Evolutionary conservation across 2,113 vertebrate species (phyloP).

Genomic region (Haemorhous mexicanus): DNA sequence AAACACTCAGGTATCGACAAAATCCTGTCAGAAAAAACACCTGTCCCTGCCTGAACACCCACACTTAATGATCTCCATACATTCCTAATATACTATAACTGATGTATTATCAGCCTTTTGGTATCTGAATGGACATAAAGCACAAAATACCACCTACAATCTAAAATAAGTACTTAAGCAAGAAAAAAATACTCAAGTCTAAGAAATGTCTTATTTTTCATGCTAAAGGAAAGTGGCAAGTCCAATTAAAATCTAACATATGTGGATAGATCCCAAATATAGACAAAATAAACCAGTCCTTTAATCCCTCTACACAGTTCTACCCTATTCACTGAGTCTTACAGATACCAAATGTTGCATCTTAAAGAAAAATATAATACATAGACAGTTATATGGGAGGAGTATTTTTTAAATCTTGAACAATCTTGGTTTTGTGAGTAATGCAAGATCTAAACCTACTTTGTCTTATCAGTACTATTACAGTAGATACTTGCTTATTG

Average conservation of each 20-base stretch:
- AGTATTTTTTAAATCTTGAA: neutral
- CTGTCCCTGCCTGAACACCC: neutral
- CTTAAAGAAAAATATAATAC: neutral
- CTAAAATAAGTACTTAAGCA: neutral
- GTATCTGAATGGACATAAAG: neutral
- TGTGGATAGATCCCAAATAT: neutral
- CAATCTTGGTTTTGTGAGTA: neutral
- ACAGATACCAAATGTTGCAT: neutral
- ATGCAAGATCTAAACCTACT: neutral
- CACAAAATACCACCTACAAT: neutral
- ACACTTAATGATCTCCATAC: neutral
- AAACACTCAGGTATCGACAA: neutral
- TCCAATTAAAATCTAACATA: neutral
- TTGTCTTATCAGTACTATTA: neutral
- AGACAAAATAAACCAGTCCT: neutral
- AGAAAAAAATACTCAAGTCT: neutral
- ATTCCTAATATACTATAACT: neutral
- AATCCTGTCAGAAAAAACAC: neutral
- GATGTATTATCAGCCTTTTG: neutral
- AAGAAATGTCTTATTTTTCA: neutral
- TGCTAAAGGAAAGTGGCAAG: neutral
- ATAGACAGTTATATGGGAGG: fast-evolving
- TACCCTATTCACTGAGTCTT: neutral
- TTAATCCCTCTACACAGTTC: neutral
- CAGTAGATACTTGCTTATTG: neutral